These are phyloP conservation scores for Genyomyrus donnyi DNA, from an alignment of 2,113 vertebrate genomes.

Conservation along the genomic window DNA sequence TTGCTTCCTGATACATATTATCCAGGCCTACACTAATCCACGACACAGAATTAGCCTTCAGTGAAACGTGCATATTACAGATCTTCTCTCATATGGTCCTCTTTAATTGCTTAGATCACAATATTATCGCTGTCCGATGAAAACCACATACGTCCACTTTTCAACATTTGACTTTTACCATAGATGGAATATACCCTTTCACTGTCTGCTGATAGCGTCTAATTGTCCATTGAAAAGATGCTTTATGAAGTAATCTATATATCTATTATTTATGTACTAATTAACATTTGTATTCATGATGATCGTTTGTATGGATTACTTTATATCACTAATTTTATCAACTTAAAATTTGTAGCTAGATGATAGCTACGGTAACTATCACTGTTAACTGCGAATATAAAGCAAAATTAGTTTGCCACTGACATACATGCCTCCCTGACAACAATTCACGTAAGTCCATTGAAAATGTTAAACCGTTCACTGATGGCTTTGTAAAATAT, in stretches of 20 bases:
- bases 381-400: background rate
- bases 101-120: background rate
- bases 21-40: background rate
- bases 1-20: conserved; percentile 1
- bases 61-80: background rate
- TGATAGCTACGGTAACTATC: background rate
- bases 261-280: background rate
- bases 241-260: background rate
- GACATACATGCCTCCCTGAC: background rate
- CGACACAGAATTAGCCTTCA: background rate
- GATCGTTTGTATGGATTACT: background rate
- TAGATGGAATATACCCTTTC: background rate
- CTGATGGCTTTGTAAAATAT: background rate
- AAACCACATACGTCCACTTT: background rate
- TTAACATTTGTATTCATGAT: background rate
- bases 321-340: no score
- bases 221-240: background rate
- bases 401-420: background rate
- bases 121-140: background rate
- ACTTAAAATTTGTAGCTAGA: no score
- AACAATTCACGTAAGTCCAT: background rate
- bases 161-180: background rate
- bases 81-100: background rate
- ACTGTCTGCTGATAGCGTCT: background rate
- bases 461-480: background rate